Evolutionary conservation across 1,140 invertebrate species (phyloP).

Genomic region (Rhyzopertha dominica): DNA sequence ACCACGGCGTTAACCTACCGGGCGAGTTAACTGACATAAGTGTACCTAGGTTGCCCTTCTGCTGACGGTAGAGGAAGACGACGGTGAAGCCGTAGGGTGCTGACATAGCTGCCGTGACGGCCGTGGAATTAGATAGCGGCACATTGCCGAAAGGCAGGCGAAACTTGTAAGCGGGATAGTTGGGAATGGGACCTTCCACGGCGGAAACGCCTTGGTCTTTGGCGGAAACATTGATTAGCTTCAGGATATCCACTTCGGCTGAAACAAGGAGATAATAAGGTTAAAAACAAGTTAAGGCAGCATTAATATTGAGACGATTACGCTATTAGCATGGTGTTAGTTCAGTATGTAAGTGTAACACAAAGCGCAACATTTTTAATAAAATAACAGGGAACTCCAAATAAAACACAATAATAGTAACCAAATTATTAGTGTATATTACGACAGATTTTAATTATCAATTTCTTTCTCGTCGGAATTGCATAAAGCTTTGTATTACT

Average conservation of each 20-base stretch:
- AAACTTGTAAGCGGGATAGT: slow-evolving; percentile 46
- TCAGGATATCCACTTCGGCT: slow-evolving; percentile 47
- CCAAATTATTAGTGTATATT: no score
- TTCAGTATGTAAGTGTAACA: no score
- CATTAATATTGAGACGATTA: no score
- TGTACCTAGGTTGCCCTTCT: slow-evolving; percentile 46
- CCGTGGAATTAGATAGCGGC: slow-evolving; percentile 37
- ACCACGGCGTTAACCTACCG: slow-evolving; percentile 47
- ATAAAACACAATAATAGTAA: no score
- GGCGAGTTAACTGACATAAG: slow-evolving; percentile 47
- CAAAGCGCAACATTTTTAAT: no score
- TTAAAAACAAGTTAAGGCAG: no score
- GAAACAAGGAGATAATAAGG: slow-evolving; percentile 16
- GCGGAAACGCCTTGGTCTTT: slow-evolving; percentile 45
- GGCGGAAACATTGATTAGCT: slow-evolving; percentile 44
- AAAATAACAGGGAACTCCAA: no score
- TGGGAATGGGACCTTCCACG: slow-evolving; percentile 42
- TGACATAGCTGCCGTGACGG: slow-evolving; percentile 35
- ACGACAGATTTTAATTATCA: no score
- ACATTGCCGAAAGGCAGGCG: slow-evolving; percentile 46
- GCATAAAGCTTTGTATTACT: no score
- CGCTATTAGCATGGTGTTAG: no score
- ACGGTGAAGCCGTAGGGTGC: slow-evolving; percentile 38
- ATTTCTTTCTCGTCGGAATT: no score
- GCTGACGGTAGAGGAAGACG: slow-evolving; percentile 46